Evolutionary conservation across 2,888 invertebrate species (phyloP).

Genomic region (Melinaea marsaeus): DNA sequence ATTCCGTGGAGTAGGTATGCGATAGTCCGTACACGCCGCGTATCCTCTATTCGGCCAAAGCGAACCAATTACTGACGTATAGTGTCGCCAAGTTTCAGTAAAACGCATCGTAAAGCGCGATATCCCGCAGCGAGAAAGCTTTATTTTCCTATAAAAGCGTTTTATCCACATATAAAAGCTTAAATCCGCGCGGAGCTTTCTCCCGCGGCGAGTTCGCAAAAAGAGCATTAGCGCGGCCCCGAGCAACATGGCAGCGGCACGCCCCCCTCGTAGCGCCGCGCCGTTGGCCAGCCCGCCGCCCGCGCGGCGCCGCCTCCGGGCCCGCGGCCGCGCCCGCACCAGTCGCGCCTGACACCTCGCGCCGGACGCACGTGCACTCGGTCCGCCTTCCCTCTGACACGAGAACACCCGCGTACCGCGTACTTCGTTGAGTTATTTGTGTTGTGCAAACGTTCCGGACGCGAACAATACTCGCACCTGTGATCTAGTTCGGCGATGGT

Average conservation of each 20-base stretch:
- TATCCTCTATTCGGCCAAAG: conserved; percentile 58
- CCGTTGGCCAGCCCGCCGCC: conserved; percentile 36
- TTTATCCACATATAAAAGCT: conserved; percentile 78
- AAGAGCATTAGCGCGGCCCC: conserved; percentile 68
- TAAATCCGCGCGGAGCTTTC: conserved; percentile 77
- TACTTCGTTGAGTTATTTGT: no score
- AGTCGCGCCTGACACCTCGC: conserved; percentile 50
- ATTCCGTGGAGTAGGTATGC: conserved; percentile 21
- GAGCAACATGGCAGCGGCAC: conserved; percentile 70
- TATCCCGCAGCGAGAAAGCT: conserved; percentile 74
- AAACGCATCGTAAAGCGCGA: conserved; percentile 73
- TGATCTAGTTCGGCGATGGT: conserved; percentile 17
- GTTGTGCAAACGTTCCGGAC: no score
- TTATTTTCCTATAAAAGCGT: conserved; percentile 77
- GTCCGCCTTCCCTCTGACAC: conserved; percentile 22
- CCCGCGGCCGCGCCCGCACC: conserved; percentile 34
- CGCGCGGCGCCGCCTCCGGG: conserved; percentile 39
- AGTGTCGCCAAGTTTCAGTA: conserved; percentile 73
- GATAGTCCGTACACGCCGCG: conserved; percentile 36
- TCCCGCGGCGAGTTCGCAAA: conserved; percentile 70
- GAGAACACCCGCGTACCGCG: no score
- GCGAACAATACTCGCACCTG: conserved; percentile 16
- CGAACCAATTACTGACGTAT: conserved; percentile 64
- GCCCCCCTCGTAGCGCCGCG: conserved; percentile 49
- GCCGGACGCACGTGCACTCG: conserved; percentile 29